These are phyloP conservation scores for Alouatta palliata DNA, from an alignment of 2,113 vertebrate species.

Conservation along the genomic window DNA sequence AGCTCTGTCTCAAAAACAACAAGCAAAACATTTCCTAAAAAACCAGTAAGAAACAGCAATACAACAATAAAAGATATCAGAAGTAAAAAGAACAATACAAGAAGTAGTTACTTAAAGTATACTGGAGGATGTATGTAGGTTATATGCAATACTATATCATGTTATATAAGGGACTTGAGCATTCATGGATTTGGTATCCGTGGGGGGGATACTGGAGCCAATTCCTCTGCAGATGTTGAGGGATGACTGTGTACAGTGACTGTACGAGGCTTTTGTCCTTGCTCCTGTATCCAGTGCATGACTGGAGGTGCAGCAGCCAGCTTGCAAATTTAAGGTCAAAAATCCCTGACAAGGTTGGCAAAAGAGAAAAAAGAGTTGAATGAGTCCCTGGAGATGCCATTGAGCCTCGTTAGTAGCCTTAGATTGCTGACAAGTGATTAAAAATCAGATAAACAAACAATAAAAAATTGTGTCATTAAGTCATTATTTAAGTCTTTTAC, in stretches of 20 bases:
- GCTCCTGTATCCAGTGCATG: background rate
- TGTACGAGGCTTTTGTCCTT: background rate
- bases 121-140: background rate
- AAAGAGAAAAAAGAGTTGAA: background rate
- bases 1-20: too few species aligned
- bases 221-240: background rate
- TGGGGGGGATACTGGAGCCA: background rate
- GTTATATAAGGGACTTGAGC: background rate
- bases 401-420: background rate
- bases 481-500: background rate
- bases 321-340: background rate
- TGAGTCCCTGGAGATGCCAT: background rate
- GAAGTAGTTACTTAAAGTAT: background rate
- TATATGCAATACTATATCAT: background rate
- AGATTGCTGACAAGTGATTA: background rate
- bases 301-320: background rate
- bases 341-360: background rate
- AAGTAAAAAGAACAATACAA: background rate
- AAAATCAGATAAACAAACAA: background rate
- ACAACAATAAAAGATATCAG: too few species aligned
- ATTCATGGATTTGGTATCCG: background rate
- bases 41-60: background rate
- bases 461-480: background rate
- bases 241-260: background rate
- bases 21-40: background rate